Evolutionary conservation across 2,888 invertebrate genomes (phyloP).

Genomic region (Synergus itoensis): DNA sequence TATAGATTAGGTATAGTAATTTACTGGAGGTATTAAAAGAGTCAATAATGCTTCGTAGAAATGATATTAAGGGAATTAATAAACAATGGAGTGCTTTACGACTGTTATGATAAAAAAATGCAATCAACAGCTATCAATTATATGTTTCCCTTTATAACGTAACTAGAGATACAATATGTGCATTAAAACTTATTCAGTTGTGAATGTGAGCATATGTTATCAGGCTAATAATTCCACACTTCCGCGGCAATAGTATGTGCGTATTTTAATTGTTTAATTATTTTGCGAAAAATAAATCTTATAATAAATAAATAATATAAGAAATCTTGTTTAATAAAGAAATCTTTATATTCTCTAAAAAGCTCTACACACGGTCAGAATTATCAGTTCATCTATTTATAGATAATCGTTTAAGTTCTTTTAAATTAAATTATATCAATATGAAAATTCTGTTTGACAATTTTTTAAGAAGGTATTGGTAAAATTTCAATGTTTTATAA

Average conservation of each 20-base stretch:
- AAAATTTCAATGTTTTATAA: too few relatives aligned
- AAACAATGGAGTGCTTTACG: background rate
- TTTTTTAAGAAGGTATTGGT: too few relatives aligned
- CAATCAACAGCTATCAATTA: conserved; percentile 4
- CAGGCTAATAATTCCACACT: conserved; percentile 16
- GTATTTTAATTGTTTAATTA: background rate
- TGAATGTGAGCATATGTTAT: conserved; percentile 21
- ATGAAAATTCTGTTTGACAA: too few relatives aligned
- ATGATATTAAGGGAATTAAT: conserved; percentile 4
- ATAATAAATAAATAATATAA: too few relatives aligned
- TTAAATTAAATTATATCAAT: too few relatives aligned
- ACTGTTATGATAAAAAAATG: background rate
- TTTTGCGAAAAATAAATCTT: too few relatives aligned
- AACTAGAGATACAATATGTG: conserved; percentile 6
- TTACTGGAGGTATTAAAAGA: background rate
- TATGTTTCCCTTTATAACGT: conserved; percentile 19
- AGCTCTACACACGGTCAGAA: too few relatives aligned
- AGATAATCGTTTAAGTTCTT: too few relatives aligned
- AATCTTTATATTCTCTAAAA: too few relatives aligned
- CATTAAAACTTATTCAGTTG: background rate
- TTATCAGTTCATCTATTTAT: too few relatives aligned
- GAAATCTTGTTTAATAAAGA: too few relatives aligned
- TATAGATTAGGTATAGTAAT: background rate
- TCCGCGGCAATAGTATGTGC: conserved; percentile 11
- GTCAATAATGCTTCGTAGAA: background rate